phyloP scores from a whole-genome alignment of 1,140 invertebrate genomes.

The Chlorops oryzae region DNA sequence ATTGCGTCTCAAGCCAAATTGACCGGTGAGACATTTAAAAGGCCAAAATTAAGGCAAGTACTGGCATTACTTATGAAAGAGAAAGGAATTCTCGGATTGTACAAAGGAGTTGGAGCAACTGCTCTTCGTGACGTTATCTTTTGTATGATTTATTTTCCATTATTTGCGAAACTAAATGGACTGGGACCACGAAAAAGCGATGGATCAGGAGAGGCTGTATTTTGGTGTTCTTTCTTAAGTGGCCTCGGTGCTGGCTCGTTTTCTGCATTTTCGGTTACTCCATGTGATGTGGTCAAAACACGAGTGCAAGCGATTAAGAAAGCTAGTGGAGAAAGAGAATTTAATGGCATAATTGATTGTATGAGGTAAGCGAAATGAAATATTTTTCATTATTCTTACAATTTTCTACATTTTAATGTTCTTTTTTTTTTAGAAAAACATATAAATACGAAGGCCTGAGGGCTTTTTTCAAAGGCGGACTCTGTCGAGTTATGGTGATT shows the following conservation, averaged over 20 bases:
- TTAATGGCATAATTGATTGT: constrained; percentile 79
- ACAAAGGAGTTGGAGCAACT: constrained; percentile 86
- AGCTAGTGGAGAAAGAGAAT: constrained; percentile 71
- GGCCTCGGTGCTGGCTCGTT: constrained; percentile 53
- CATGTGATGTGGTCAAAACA: constrained; percentile 95
- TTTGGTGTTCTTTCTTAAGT: constrained; percentile 4
- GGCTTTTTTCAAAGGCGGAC: constrained; percentile 96
- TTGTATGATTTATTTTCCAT: constrained; percentile 91
- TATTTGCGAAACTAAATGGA: constrained; percentile 86
- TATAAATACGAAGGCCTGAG: constrained; percentile 77
- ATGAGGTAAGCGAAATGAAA: too few relatives aligned
- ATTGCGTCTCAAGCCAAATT: constrained; percentile 56
- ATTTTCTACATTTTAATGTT: too few relatives aligned
- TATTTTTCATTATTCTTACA: too few relatives aligned
- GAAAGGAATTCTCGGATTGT: constrained; percentile 84
- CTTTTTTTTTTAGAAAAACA: too few relatives aligned
- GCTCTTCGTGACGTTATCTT: constrained; percentile 87
- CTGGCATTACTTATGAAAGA: constrained; percentile 68
- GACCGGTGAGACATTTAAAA: not conserved
- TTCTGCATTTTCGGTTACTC: constrained; percentile 82
- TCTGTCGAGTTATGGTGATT: constrained; percentile 94
- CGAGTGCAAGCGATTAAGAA: constrained; percentile 85
- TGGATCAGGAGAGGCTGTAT: not conserved
- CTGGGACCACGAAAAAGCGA: constrained; percentile 65
- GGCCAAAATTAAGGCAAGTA: constrained; percentile 74